These are phyloP conservation scores for Grammomys dolichurus DNA, from an alignment of 2,113 vertebrate genomes.

Conservation along the genomic window DNA sequence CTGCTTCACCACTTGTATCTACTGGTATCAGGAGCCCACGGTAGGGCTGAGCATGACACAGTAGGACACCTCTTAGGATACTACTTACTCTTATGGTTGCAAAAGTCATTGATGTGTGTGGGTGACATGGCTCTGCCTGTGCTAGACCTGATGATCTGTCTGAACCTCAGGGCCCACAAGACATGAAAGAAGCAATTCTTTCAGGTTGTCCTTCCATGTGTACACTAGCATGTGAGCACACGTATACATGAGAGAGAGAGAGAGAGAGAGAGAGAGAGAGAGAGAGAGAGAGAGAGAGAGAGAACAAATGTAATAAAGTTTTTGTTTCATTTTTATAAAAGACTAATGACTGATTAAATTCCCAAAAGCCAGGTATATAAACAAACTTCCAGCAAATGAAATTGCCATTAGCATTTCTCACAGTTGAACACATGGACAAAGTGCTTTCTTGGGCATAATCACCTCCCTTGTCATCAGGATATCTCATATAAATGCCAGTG, in stretches of 20 bases:
- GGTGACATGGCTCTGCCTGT: not conserved
- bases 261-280: not conserved
- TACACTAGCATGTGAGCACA: not conserved
- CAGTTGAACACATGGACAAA: not conserved
- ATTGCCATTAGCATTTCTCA: not conserved
- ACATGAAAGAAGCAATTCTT: not conserved
- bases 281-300: not conserved
- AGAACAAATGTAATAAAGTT: not conserved
- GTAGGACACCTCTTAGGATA: not conserved
- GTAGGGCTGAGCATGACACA: not conserved
- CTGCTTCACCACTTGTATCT: not conserved
- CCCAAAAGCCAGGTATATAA: not conserved
- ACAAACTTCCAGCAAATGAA: not conserved
- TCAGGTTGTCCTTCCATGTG: not conserved
- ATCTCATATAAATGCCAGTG: too few species aligned
- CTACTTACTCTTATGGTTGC: not conserved
- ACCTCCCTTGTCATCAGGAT: not conserved
- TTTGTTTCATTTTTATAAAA: not conserved
- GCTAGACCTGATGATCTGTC: not conserved
- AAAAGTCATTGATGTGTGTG: not conserved
- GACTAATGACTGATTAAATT: not conserved
- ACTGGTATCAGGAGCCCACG: not conserved
- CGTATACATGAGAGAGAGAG: not conserved
- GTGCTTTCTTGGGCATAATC: not conserved
- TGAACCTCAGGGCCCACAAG: not conserved